Conservation (phyloP, 2,113 vertebrate species). For the Parus major region DNA sequence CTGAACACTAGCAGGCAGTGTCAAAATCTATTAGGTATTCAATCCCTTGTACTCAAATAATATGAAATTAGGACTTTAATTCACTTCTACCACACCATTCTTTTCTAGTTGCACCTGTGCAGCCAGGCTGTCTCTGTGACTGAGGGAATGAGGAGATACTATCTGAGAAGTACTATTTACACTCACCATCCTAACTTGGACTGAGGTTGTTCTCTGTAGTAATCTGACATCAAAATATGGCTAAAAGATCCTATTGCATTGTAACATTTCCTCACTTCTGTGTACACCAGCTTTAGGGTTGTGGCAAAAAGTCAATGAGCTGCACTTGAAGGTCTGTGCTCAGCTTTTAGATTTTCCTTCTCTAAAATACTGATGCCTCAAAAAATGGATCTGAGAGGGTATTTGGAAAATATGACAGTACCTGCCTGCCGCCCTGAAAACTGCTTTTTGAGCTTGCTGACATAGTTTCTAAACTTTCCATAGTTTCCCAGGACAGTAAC, state of each 20-base stretch:
- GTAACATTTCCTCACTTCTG: background rate
- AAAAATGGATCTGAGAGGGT: background rate
- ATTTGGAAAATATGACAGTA: background rate
- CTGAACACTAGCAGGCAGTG: background rate
- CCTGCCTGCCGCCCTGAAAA: background rate
- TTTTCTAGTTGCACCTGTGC: background rate
- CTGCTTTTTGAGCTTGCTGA: no score
- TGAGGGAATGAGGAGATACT: background rate
- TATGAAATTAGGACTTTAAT: background rate
- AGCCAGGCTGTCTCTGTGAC: background rate
- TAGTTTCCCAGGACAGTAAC: no score
- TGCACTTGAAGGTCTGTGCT: background rate
- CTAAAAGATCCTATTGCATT: background rate
- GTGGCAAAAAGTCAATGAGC: background rate
- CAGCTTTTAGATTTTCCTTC: background rate
- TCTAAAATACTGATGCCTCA: background rate
- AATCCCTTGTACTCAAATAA: background rate
- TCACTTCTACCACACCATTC: background rate
- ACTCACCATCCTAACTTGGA: background rate
- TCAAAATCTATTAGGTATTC: background rate
- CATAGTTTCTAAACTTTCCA: no score
- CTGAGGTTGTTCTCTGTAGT: background rate
- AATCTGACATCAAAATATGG: background rate
- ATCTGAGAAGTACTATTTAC: background rate
- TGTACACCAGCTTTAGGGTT: background rate